Conservation (phyloP, 2,888 invertebrate genomes). For the Thalpophila matura region DNA sequence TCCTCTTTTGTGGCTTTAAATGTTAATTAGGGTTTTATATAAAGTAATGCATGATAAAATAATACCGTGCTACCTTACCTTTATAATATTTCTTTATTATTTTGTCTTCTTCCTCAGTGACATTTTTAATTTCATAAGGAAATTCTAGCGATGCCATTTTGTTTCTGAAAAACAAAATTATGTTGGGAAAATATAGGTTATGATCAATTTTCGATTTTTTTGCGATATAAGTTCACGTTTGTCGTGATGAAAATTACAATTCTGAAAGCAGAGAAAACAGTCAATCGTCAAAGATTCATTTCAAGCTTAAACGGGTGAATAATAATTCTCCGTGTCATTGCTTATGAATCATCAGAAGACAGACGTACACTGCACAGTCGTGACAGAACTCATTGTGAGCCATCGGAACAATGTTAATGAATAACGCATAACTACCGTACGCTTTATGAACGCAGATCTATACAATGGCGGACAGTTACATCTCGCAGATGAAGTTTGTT, state of each 20-base stretch:
- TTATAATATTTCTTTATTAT: conserved; percentile 77
- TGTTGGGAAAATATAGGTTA: too few relatives aligned
- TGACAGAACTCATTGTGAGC: conserved; percentile 21
- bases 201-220: too few relatives aligned
- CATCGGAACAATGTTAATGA: conserved; percentile 40
- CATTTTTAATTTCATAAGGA: conserved; percentile 70
- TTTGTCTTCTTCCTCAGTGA: conserved; percentile 74
- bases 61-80: conserved; percentile 61
- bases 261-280: not conserved
- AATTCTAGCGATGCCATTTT: conserved; percentile 61
- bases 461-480: conserved; percentile 40
- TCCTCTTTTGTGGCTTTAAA: too few relatives aligned
- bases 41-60: too few relatives aligned
- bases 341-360: conserved; percentile 45
- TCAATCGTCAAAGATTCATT: conserved; percentile 25
- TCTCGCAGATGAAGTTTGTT: too few relatives aligned
- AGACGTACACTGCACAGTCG: conserved; percentile 19
- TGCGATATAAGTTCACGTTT: too few relatives aligned
- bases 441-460: conserved; percentile 32
- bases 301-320: conserved; percentile 28
- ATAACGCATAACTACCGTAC: conserved; percentile 35
- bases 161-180: conserved; percentile 1
- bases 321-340: conserved; percentile 43
- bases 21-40: too few relatives aligned
- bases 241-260: not conserved